Base-by-base conservation (phyloP, 1,140 invertebrate species). In the Dufourea novaeangliae region DNA sequence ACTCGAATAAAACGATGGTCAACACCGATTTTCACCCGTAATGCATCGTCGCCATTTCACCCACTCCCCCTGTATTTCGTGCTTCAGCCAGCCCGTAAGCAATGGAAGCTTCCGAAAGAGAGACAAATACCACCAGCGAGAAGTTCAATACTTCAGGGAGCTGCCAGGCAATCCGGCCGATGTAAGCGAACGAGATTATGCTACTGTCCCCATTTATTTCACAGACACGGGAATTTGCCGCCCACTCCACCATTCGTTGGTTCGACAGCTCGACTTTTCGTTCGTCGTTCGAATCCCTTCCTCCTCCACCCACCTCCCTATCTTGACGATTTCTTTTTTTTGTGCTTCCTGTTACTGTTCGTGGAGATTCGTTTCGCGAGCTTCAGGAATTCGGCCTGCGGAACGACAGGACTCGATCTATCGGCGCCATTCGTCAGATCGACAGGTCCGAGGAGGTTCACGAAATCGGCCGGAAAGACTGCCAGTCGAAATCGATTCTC, bases 111-210 rank as follows among this genome's bases (percentile, higher is more conserved):
- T 20, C 4, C 44, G 44, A 46, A 20, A 46, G 44, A 20, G 44
- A 46, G 44, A 46, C 17, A 20, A 46, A 46, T 20, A 5, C 44
- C 3, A 5, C 44, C n/a, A n/a, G 44, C 17, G 6, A 46, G n/a
- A 46, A 46, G 44, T 46, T 46, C 44, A 46, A 46, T 46, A 46
- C 44, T 46, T 46, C 44, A 20, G 17, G n/a, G 17, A 46, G 44
- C 44, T 46, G 44, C 44, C 44, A 46, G 44, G 17, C 44, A 20
- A 46, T 46, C 44, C 44, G 44, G 44, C 44, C 4, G 44, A 46
- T 46, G 44, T 46, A n/a, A 46, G 44, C 44, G 44, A 46, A 46
- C 44, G 44, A 46, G 44, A 46, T 46, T 46, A 46, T 46, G 44
- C 44, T 20, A 46, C 44, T 46, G 44, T 46, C 44, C 44, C 17